Conservation (phyloP, 2,888 invertebrate genomes). For the Diaphora mendica region DNA sequence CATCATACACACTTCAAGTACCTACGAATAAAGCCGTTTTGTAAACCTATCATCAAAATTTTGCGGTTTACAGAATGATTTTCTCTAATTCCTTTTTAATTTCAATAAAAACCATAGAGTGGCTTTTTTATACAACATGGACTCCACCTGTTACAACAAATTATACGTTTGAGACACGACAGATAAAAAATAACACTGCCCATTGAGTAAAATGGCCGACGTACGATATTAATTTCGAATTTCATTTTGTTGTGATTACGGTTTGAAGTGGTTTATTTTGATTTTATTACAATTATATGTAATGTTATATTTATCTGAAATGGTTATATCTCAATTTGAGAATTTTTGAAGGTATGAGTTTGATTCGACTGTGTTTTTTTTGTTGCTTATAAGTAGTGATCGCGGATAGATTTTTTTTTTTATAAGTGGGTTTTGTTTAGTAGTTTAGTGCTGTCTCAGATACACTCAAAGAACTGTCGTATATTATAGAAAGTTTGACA, state of each 20-base stretch:
- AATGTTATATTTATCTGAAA: constrained; percentile 11
- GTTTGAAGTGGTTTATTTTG: constrained; percentile 5
- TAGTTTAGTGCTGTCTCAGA: background rate
- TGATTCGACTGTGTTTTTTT: background rate
- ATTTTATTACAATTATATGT: constrained; percentile 5
- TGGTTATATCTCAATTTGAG: constrained; percentile 13
- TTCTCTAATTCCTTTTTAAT: constrained; percentile 77
- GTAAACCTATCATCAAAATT: constrained; percentile 60
- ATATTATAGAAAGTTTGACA: background rate
- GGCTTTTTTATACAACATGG: constrained; percentile 53
- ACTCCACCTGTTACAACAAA: constrained; percentile 71
- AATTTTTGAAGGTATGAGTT: background rate
- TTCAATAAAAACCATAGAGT: constrained; percentile 64
- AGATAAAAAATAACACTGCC: constrained; percentile 45
- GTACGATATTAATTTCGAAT: constrained; percentile 37
- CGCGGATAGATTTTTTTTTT: background rate
- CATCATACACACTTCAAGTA: constrained; percentile 35
- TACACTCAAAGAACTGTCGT: no score
- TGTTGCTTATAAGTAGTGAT: background rate
- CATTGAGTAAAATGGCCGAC: constrained; percentile 42
- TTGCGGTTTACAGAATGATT: constrained; percentile 75
- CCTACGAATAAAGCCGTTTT: constrained; percentile 42
- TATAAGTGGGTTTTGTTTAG: background rate
- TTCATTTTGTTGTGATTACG: constrained; percentile 18
- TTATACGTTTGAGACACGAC: constrained; percentile 53